phyloP scores from a whole-genome alignment of 2,113 vertebrate species.

The Podocnemis expansa region DNA sequence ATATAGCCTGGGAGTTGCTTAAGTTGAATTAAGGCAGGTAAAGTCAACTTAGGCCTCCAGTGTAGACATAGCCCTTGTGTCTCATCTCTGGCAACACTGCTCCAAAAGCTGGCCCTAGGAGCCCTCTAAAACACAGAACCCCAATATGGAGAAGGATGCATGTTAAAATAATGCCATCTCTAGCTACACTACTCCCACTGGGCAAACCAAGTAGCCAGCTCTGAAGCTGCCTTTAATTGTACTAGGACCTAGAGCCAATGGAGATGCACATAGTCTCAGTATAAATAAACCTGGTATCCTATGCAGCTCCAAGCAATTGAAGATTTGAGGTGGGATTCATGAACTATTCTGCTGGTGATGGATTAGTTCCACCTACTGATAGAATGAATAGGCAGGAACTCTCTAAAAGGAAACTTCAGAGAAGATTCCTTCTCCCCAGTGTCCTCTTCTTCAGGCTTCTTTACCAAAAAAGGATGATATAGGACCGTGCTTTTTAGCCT shows the following conservation, averaged over 20 bases:
- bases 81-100: background rate
- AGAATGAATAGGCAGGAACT: background rate
- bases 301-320: rapidly evolving
- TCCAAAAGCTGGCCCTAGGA: background rate
- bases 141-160: background rate
- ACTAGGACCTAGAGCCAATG: background rate
- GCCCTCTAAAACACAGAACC: background rate
- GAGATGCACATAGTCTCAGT: background rate
- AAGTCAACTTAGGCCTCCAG: too few species aligned
- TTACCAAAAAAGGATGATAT: background rate
- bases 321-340: rapidly evolving
- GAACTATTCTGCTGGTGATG: rapidly evolving
- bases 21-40: too few species aligned
- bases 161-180: background rate
- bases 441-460: background rate
- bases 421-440: background rate
- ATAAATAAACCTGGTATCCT: background rate
- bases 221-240: background rate
- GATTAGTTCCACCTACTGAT: rapidly evolving
- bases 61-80: too few species aligned
- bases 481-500: background rate
- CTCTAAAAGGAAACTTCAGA: rapidly evolving
- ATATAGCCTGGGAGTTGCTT: too few species aligned
- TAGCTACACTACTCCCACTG: background rate
- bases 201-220: background rate